Evolutionary conservation across 2,888 invertebrate species (phyloP).

Genomic region (Pantelozetes paolii): DNA sequence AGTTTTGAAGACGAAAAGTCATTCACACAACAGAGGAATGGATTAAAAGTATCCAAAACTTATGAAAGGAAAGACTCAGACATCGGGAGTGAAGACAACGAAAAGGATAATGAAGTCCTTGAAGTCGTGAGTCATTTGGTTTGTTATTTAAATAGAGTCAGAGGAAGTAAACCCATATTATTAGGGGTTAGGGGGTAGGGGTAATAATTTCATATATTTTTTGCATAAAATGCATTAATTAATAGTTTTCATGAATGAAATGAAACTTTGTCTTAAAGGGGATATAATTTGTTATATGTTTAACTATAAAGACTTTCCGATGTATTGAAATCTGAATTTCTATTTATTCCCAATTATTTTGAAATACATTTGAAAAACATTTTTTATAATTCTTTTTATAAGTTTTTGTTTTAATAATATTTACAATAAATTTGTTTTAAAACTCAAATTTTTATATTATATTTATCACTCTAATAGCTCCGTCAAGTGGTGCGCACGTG

Average conservation of each 20-base stretch:
- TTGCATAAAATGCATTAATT: too few relatives aligned
- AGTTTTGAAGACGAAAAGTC: conserved; percentile 20
- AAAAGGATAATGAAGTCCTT: background rate
- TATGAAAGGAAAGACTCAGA: background rate
- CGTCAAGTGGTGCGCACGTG: conserved; percentile 37
- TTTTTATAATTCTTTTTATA: background rate
- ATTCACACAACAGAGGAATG: background rate
- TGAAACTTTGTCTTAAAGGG: too few relatives aligned
- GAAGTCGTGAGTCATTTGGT: conserved; percentile 10
- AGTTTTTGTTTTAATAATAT: background rate
- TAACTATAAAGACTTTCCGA: too few relatives aligned
- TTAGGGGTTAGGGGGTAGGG: too few relatives aligned
- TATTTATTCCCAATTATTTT: too few relatives aligned
- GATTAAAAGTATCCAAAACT: background rate
- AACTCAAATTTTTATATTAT: background rate
- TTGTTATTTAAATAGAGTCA: background rate
- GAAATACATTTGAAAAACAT: too few relatives aligned
- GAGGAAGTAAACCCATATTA: too few relatives aligned
- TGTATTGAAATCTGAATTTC: too few relatives aligned
- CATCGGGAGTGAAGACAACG: background rate
- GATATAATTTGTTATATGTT: too few relatives aligned
- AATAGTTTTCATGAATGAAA: too few relatives aligned
- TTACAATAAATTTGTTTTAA: background rate
- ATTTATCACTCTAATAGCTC: background rate
- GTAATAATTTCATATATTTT: too few relatives aligned